Conservation (phyloP, 2,888 invertebrate species). For the Pantelozetes paolii region DNA sequence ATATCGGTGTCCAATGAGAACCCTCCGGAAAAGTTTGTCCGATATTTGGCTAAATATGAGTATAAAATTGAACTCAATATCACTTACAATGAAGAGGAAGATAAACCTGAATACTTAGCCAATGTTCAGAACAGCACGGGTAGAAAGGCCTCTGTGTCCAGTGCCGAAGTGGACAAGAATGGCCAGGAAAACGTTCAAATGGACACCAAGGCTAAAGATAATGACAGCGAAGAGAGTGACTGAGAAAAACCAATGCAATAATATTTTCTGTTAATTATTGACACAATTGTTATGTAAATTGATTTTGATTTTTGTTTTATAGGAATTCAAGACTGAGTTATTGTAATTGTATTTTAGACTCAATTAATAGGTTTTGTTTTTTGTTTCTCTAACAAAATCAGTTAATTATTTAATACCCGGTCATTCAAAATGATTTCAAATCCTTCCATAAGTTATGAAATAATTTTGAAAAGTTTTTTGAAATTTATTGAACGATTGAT, state of each 20-base stretch:
- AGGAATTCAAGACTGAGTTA: too few species aligned
- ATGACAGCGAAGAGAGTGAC: slow-evolving; percentile 46
- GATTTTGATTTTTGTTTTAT: background rate
- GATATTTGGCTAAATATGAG: slow-evolving; percentile 91
- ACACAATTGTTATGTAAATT: background rate
- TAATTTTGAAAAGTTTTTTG: too few species aligned
- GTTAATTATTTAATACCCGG: too few species aligned
- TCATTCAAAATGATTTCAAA: too few species aligned
- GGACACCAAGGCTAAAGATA: slow-evolving; percentile 50
- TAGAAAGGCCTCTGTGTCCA: background rate
- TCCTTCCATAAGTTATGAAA: too few species aligned
- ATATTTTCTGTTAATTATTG: background rate
- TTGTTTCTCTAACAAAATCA: too few species aligned
- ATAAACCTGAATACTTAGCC: background rate
- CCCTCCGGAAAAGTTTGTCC: slow-evolving; percentile 96
- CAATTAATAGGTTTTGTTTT: too few species aligned
- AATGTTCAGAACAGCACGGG: background rate
- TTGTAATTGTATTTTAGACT: too few species aligned
- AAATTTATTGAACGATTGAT: too few species aligned
- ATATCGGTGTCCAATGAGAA: slow-evolving; percentile 74
- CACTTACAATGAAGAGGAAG: slow-evolving; percentile 37
- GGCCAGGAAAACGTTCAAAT: background rate
- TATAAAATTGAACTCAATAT: slow-evolving; percentile 76
- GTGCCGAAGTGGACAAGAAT: background rate
- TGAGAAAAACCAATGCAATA: slow-evolving; percentile 14